phyloP scores from a whole-genome alignment of 2,888 invertebrate genomes.

The Heliothis peltigera region DNA sequence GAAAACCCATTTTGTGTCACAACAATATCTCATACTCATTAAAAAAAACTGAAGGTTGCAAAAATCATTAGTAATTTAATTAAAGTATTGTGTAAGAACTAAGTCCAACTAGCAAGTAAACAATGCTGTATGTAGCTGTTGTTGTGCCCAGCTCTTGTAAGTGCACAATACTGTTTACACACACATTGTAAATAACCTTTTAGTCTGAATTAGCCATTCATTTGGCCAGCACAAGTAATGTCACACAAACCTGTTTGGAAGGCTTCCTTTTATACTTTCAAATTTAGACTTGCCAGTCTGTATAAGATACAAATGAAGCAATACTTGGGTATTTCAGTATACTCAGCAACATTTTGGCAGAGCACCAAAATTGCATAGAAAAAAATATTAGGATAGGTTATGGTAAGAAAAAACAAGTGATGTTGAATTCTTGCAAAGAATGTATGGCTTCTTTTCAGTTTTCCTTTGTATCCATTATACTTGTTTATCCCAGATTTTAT shows the following conservation, averaged over 20 bases:
- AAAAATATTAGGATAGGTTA: slow-evolving; percentile 49
- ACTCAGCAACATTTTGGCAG: slow-evolving; percentile 56
- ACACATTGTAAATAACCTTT: slow-evolving; percentile 24
- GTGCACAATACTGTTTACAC: slow-evolving; percentile 24
- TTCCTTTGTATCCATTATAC: slow-evolving; percentile 38
- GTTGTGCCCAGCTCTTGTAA: slow-evolving; percentile 22
- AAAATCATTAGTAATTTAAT: slow-evolving; percentile 54
- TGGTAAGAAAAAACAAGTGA: slow-evolving; percentile 32
- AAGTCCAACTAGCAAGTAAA: slow-evolving; percentile 57
- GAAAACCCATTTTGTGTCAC: slow-evolving; percentile 27
- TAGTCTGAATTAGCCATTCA: slow-evolving; percentile 16
- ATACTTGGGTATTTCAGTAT: slow-evolving; percentile 43
- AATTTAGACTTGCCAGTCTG: slow-evolving; percentile 21
- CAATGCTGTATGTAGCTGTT: slow-evolving; percentile 43
- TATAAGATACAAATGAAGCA: slow-evolving; percentile 42
- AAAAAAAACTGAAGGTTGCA: slow-evolving; percentile 22
- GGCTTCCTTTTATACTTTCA: slow-evolving; percentile 30
- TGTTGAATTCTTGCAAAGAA: slow-evolving; percentile 25
- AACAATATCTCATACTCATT: slow-evolving; percentile 26
- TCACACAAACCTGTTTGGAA: slow-evolving; percentile 28
- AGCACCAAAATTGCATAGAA: slow-evolving; percentile 44
- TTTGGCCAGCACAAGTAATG: slow-evolving; percentile 24
- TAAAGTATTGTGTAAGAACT: slow-evolving; percentile 55
- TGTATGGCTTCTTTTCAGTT: slow-evolving; percentile 34
- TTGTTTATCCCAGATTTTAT: slow-evolving; percentile 19